phyloP scores from a whole-genome alignment of 2,113 vertebrate genomes.

The Oriolus oriolus region DNA sequence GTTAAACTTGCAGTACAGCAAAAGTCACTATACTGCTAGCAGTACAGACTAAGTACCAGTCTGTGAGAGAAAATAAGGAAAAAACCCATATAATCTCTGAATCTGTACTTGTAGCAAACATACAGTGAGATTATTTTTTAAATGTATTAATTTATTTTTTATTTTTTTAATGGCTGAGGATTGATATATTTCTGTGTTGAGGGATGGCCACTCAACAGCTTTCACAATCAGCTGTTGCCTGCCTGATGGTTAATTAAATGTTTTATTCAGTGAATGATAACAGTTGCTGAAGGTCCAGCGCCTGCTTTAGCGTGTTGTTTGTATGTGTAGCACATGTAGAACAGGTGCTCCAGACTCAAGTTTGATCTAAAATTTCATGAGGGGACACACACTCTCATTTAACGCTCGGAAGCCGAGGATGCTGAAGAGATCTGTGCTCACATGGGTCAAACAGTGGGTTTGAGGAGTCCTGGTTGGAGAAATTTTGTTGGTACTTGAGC shows the following conservation, averaged over 20 bases:
- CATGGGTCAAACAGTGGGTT: accelerated
- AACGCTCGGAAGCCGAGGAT: background rate
- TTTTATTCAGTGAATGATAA: background rate
- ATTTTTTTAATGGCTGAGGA: background rate
- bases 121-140: background rate
- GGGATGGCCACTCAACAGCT: background rate
- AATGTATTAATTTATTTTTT: background rate
- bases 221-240: background rate
- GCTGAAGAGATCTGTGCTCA: background rate
- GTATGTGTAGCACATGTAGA: background rate
- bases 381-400: accelerated
- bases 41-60: background rate
- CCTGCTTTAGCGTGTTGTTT: background rate
- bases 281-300: background rate
- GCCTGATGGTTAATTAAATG: background rate
- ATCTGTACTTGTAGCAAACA: background rate
- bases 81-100: accelerated
- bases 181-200: background rate
- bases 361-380: background rate
- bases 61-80: background rate
- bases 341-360: background rate
- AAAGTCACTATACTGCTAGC: background rate
- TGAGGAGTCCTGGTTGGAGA: background rate
- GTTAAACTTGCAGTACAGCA: background rate
- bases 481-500: background rate